Evolutionary conservation across 2,888 invertebrate genomes (phyloP), one percentile per base, ranked within the genome.

Genomic region (Stictocephala bisonia): DNA sequence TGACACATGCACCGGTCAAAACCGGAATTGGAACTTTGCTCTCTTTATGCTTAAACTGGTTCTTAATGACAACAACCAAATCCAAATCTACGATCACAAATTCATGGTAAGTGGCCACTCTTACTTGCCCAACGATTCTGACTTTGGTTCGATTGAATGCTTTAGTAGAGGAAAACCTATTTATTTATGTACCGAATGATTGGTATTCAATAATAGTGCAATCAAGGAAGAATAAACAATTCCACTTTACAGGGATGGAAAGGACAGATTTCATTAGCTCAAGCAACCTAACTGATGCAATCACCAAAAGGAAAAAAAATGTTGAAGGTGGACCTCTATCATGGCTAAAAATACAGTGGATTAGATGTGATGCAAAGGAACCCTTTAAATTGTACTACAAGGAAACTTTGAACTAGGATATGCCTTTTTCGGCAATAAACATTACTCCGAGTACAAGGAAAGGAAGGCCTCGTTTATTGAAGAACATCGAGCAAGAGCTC

Each of bases 261-360:
- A 18, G 20, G 22, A 40, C 56, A 13, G 58, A 71, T 20, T 53
- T 71, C 22, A 22, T 71, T 15, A 71, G 60, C 15, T 20, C 22
- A 11, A 48, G 24, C 3, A 58, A 56, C 26, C 40, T 71, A 22
- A n/a, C 35, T 18, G 58, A 58, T 40, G 71, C 71, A 26, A 44
- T 58, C 11, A 71, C 71, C 22, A 71, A 71, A 56, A 20, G 40
- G 11, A 71, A 71, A 11, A 20, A 51, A 41, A 66, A 71, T 26
- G 48, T 41, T n/a, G 31, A 71, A 15, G 35, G 26, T 11, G 35
- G 58, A 4, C 9, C 31, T 41, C 41, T 44, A n/a, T 50, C 41
- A 15, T 71, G 58, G 71, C 72, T 72, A 9, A 66, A 66, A 66
- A 71, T 71, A 13, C 60, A 71, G 31, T 71, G 71, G 60, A 20